Conservation (phyloP, 2,797 vertebrate species). For the Cheirogaleus major region DNA sequence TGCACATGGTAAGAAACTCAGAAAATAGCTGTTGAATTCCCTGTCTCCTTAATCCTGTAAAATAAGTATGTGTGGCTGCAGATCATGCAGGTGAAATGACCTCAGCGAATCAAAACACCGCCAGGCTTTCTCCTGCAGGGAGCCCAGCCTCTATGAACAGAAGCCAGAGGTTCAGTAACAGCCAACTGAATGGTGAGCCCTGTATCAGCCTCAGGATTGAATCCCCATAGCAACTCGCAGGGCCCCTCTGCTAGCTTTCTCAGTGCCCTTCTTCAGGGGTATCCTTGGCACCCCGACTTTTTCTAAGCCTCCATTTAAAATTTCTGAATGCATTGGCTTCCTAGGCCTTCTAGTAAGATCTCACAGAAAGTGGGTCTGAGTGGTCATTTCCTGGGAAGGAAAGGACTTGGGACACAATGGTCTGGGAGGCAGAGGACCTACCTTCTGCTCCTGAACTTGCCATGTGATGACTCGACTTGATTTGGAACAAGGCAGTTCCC, state of each 20-base stretch:
- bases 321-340: neutral
- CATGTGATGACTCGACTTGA: neutral
- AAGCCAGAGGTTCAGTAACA: neutral
- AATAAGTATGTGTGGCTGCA: neutral
- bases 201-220: fast-evolving
- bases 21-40: neutral
- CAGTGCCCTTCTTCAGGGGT: fast-evolving
- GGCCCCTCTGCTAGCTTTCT: neutral
- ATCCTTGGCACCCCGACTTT: neutral
- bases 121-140: neutral
- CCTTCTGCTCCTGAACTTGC: neutral
- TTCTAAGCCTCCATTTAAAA: neutral
- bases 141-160: neutral
- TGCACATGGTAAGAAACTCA: neutral
- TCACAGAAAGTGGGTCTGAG: neutral
- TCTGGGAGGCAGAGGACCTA: neutral
- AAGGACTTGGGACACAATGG: too few species aligned
- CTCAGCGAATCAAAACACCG: neutral
- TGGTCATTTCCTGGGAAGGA: neutral
- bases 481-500: neutral
- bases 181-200: neutral
- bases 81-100: neutral
- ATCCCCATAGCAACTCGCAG: fast-evolving
- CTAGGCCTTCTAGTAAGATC: neutral
- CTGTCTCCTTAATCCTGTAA: neutral